Conservation (phyloP, 2,888 invertebrate genomes). For the Coelopa pilipes region DNA sequence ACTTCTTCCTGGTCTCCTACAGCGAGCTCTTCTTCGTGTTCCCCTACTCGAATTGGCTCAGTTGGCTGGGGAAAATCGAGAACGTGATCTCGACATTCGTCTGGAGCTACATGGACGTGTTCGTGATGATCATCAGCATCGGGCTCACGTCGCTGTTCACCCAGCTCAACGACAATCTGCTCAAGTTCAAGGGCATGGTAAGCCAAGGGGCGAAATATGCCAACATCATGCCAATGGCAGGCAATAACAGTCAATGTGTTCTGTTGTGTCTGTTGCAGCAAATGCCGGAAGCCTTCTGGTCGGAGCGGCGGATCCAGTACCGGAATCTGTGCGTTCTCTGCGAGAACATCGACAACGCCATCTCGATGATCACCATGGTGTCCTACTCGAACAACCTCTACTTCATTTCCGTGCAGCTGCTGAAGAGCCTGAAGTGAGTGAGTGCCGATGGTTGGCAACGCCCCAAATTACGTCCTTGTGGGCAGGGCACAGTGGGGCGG, state of each 20-base stretch:
- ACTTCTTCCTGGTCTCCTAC: conserved; percentile 55
- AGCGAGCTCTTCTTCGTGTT: conserved; percentile 56
- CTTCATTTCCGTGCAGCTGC: conserved; percentile 71
- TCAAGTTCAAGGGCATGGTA: conserved; percentile 69
- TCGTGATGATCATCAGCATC: conserved; percentile 79
- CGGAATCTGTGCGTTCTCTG: conserved; percentile 69
- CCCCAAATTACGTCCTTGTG: not conserved
- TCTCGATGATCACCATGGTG: conserved; percentile 69
- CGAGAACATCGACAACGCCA: conserved; percentile 68
- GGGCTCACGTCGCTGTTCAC: conserved; percentile 75
- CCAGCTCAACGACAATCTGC: conserved; percentile 71
- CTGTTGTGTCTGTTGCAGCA: no score
- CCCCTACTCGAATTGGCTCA: conserved; percentile 53
- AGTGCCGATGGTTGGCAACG: conserved; percentile 35
- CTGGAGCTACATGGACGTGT: conserved; percentile 80
- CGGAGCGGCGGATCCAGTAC: conserved; percentile 69
- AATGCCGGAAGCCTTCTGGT: conserved; percentile 67
- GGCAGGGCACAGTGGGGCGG: no score
- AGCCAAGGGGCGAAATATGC: no score
- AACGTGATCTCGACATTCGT: conserved; percentile 74
- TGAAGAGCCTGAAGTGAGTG: conserved; percentile 69
- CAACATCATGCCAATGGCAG: no score
- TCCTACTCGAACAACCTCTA: conserved; percentile 72
- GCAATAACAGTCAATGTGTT: no score
- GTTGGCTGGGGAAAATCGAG: conserved; percentile 60